Percentiles rank a stretch among this genome's conserved stretches.
Evolutionary conservation across 2,888 invertebrate species (phyloP).

Genomic region (Lacanobia wlatinum): DNA sequence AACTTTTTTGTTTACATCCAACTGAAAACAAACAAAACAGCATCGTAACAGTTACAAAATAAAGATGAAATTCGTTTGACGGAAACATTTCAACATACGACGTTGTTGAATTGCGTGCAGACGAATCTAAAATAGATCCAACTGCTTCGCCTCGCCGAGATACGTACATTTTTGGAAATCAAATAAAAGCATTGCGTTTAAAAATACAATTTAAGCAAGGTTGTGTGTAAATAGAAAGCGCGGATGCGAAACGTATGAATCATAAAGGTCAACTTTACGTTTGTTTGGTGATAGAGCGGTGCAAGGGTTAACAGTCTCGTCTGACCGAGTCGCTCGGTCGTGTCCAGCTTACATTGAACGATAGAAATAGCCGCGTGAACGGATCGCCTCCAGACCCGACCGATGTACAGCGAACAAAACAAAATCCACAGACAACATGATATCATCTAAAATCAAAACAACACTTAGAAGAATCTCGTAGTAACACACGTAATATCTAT

Average conservation of each 20-base stretch:
- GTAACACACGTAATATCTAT: conserved; percentile 61
- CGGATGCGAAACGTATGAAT: conserved; percentile 69
- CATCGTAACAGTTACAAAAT: conserved; percentile 63
- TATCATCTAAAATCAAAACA: conserved; percentile 58
- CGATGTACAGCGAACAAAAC: conserved; percentile 45
- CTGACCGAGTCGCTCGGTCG: conserved; percentile 56
- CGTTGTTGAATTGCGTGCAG: conserved; percentile 80
- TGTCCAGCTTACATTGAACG: conserved; percentile 54
- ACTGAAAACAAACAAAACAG: conserved; percentile 67
- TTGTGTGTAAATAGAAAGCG: conserved; percentile 80
- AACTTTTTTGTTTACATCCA: conserved; percentile 65
- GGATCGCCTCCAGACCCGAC: conserved; percentile 27
- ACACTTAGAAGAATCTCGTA: conserved; percentile 57
- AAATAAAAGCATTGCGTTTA: conserved; percentile 85
- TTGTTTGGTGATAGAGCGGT: conserved; percentile 64
- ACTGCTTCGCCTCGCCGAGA: conserved; percentile 83
- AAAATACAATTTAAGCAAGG: conserved; percentile 84
- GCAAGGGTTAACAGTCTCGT: conserved; percentile 63
- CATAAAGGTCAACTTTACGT: conserved; percentile 76
- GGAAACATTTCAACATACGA: conserved; percentile 75
- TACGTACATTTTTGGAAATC: conserved; percentile 90
- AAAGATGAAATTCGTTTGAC: conserved; percentile 79
- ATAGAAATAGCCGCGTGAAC: conserved; percentile 56
- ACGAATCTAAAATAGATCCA: conserved; percentile 84
- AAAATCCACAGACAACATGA: conserved; percentile 40